These are phyloP conservation scores for Mesorhabditis spiculigera DNA, from an alignment of 2,888 invertebrate species.

Conservation along the genomic window DNA sequence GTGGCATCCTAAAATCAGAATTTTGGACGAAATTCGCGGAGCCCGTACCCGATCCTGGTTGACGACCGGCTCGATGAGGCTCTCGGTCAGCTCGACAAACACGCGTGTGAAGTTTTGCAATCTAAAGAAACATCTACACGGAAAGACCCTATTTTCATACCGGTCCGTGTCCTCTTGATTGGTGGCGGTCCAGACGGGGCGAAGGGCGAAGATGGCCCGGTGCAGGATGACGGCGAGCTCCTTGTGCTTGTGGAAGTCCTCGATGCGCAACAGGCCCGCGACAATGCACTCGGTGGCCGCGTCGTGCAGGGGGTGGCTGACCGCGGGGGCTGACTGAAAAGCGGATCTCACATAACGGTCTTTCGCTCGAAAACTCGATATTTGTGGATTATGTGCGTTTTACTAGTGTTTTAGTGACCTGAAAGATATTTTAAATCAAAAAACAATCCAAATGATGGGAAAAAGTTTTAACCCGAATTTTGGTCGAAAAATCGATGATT, in stretches of 20 bases:
- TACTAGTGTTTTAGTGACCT: too few species aligned
- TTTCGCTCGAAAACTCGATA: too few species aligned
- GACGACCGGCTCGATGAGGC: constrained; percentile 80
- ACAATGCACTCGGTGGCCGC: constrained; percentile 70
- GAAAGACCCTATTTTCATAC: constrained; percentile 61
- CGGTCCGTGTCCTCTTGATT: constrained; percentile 86
- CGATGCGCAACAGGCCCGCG: constrained; percentile 30
- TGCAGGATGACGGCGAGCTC: constrained; percentile 75
- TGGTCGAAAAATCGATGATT: too few species aligned
- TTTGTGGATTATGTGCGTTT: too few species aligned
- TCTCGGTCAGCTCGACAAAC: constrained; percentile 89
- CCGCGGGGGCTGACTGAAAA: constrained; percentile 56
- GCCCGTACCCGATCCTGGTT: constrained; percentile 33
- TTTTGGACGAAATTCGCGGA: neutral
- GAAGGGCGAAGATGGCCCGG: neutral
- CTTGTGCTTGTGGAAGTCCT: constrained; percentile 66
- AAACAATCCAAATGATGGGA: too few species aligned
- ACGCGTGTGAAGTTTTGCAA: constrained; percentile 87
- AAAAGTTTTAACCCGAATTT: too few species aligned
- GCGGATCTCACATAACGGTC: too few species aligned
- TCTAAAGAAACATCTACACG: constrained; percentile 58
- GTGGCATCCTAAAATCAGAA: constrained; percentile 8
- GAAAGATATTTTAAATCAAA: too few species aligned
- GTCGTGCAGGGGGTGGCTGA: constrained; percentile 71
- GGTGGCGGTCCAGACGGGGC: constrained; percentile 68